Base-by-base conservation (phyloP, 2,113 vertebrate genomes). In the Oenanthe melanoleuca region DNA sequence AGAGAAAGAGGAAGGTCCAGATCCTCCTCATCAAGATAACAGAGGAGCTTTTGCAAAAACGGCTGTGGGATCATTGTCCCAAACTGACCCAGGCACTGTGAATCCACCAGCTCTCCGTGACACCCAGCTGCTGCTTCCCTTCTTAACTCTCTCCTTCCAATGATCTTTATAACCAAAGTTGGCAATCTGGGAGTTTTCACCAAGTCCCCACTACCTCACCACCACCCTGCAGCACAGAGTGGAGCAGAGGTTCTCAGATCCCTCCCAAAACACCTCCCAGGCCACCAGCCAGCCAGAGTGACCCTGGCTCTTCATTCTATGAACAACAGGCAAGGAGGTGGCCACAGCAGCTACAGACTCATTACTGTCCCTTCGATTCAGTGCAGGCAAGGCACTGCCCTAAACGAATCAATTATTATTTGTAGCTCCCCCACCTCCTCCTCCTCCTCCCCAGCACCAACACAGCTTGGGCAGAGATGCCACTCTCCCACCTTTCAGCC, bases 391-490 rank as follows among this genome's bases (percentile, higher is more conserved):
- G 50, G 71, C 5, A 2, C 37, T 87, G n/a, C 63, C 80, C 91
- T 65, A 65, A 88, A 73, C 2, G 0, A 92, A 80, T 82, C 88
- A 59, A 66, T 94, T 73, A 49, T 22, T 42, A 86, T 61, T 40
- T 82, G 63, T 65, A 56, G 93, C 26, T 86, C 80, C 20, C 45
- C 33, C 24, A 47, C 52, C 29, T n/a, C 72, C 38, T 33, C 61
- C 38, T 33, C 61, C 64, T 79, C n/a, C 26, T 11, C 73, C 22
- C 23, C 73, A 20, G 34, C 89, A 60, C 73, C 80, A 29, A 20
- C 1, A 0, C 16, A 8, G 52, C 57, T 65, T 6, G 17, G 25
- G 37, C 19, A 74, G n/a, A 4, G 0, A 38, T 25, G 50, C 50
- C 9, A 5, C 74, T 74, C 59, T 88, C 60, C 75, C 73, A 83